Evolutionary conservation across 1,140 invertebrate species (phyloP), one percentile per base, ranked within the genome.

Genomic region (Aphis craccivora): DNA sequence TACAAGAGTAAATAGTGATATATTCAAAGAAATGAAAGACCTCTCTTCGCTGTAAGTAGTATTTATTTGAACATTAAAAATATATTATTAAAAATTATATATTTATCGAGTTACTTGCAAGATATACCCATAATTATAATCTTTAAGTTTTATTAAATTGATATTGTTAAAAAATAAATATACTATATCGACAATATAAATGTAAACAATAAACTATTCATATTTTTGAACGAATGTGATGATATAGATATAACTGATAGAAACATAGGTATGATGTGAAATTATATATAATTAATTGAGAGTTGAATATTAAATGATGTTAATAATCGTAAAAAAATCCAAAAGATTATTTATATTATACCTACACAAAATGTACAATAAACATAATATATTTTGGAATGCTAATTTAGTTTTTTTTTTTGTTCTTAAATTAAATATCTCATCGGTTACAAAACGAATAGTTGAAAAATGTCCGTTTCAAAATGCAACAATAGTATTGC

Each of bases 21-120:
- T 93, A 43, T 93, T 84, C 25, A 60, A 22, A 2, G 45, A 48
- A 37, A 93, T 93, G 81, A 84, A 83, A 83, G 86, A n/a, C 14
- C 48, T 93, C 0, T 84, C 35, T 22, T 93, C 91, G 6, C 86
- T 93, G 91, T 93, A 55, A 93, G 91, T 93, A 55, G 1, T 30
- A 53, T 22, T 87, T 76, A 76, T 76, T 76, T 76, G 3, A 4
- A 87, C 18, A 87, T 51, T 18, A 11, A 37, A 23, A 37, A 0
- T 37, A 83, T 7, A 23, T 83, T 8, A 37, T 0, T 83, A 7
- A 83, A 83, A 37, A 40, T 40, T 20, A 37, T 18, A 23, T 83
- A 83, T 83, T 83, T 1, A 83, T 22, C 1, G 22, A 81, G 22
- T 35, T 37, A 81, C 30, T 14, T 11, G 30, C 2, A 14, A 67